These are phyloP conservation scores for Salarias fasciatus DNA, from an alignment of 2,797 vertebrate genomes.

Conservation along the genomic window DNA sequence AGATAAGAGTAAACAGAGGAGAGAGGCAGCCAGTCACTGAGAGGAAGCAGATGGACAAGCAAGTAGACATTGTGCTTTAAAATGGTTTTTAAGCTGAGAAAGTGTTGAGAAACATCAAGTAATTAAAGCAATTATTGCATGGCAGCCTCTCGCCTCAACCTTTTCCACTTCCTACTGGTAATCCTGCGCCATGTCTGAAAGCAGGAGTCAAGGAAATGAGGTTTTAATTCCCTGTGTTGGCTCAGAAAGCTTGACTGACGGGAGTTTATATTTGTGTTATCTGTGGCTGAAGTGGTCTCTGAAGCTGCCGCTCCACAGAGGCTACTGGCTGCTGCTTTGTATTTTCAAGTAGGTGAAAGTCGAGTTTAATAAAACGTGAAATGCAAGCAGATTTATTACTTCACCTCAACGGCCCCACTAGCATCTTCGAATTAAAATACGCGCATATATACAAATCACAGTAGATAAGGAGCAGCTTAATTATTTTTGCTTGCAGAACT, in stretches of 20 bases:
- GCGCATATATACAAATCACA: too few relatives aligned
- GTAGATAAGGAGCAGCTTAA: background rate
- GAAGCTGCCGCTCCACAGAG: background rate
- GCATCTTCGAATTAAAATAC: too few relatives aligned
- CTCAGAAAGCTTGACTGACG: conserved; percentile 46
- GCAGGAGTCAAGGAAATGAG: conserved; percentile 29
- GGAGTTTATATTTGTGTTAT: conserved; percentile 37
- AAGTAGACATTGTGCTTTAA: conserved; percentile 11
- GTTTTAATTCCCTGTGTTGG: conserved; percentile 35
- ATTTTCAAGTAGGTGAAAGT: conserved; percentile 6
- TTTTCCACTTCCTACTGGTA: conserved; percentile 38
- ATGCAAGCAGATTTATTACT: background rate
- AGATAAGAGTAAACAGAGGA: background rate
- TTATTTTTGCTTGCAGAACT: background rate
- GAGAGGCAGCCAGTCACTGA: conserved; percentile 1
- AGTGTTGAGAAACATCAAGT: conserved; percentile 17
- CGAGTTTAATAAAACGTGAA: conserved; percentile 6
- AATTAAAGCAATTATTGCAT: conserved; percentile 38
- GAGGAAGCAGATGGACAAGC: conserved; percentile 11
- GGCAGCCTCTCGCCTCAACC: conserved; percentile 12
- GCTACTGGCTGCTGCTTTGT: conserved; percentile 21
- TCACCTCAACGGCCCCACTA: background rate
- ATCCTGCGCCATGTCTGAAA: conserved; percentile 47
- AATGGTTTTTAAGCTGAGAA: conserved; percentile 12
- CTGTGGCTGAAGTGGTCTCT: conserved; percentile 24